Conservation (phyloP, 2,888 invertebrate genomes). For the Rhagium mordax region DNA sequence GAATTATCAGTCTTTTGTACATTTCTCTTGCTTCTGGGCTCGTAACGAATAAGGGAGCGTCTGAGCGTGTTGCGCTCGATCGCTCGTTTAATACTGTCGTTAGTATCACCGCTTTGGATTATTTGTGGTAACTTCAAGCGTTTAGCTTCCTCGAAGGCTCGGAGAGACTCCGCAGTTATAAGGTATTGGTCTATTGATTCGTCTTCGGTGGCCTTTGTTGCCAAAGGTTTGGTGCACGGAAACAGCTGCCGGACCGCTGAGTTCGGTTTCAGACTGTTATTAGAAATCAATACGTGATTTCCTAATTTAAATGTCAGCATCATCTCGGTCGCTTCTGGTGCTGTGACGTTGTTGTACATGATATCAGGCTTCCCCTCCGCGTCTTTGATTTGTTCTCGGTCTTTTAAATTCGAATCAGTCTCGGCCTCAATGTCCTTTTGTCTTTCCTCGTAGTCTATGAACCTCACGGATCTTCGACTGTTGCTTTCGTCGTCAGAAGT, state of each 20-base stretch:
- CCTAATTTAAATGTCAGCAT: conserved; percentile 75
- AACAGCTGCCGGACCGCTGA: conserved; percentile 90
- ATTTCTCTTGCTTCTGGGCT: conserved; percentile 69
- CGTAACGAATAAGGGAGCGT: conserved; percentile 80
- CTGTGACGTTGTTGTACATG: conserved; percentile 46
- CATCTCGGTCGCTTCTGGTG: conserved; percentile 70
- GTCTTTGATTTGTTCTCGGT: conserved; percentile 33
- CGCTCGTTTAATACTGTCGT: conserved; percentile 80
- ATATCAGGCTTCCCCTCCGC: conserved; percentile 37
- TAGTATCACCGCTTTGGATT: conserved; percentile 74
- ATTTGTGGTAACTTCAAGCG: conserved; percentile 71
- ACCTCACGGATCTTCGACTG: conserved; percentile 76
- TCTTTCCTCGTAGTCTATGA: conserved; percentile 71
- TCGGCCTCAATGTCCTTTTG: conserved; percentile 57
- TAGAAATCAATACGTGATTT: conserved; percentile 72
- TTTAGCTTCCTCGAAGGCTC: conserved; percentile 79
- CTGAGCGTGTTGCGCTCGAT: conserved; percentile 89
- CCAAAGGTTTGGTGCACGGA: conserved; percentile 78
- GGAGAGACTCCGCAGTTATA: conserved; percentile 81
- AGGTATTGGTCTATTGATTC: conserved; percentile 69
- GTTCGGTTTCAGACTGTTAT: conserved; percentile 78
- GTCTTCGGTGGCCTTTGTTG: conserved; percentile 52
- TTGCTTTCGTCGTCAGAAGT: conserved; percentile 71
- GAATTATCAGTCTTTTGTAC: conserved; percentile 80
- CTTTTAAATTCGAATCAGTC: conserved; percentile 42